Conservation (phyloP, 92 coral and sea anemone species). For the Bergia sp. region DNA sequence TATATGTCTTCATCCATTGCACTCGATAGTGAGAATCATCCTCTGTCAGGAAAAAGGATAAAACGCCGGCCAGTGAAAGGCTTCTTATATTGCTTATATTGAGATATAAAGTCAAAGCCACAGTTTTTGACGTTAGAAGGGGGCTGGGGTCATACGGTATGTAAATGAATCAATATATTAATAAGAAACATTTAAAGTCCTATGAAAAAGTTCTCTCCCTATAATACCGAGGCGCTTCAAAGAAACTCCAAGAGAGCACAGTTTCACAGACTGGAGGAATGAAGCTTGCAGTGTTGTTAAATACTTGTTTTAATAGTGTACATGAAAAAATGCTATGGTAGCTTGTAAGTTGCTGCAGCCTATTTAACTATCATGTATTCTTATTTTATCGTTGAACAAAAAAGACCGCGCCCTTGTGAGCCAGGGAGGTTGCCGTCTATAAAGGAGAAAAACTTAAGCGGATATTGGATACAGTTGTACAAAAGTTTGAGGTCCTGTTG, state of each 20-base stretch:
- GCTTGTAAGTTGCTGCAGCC: background rate
- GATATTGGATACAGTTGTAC: no score
- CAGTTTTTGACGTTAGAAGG: no score
- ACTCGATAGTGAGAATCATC: background rate
- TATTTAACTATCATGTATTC: background rate
- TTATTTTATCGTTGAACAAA: background rate
- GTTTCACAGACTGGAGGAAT: background rate
- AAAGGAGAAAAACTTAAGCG: no score
- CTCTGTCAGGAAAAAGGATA: background rate
- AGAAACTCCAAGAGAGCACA: background rate
- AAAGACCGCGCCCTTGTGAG: background rate
- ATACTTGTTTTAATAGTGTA: no score
- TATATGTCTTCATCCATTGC: background rate
- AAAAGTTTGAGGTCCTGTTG: no score
- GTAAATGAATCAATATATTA: no score
- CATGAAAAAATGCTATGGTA: background rate
- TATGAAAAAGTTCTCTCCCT: background rate
- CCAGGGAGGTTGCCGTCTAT: background rate
- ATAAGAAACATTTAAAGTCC: no score
- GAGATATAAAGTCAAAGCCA: background rate
- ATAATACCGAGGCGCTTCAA: background rate
- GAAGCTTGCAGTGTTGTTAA: background rate
- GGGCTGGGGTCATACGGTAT: no score
- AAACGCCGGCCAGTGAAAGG: background rate
- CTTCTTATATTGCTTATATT: background rate